A percentile compares a stretch with the other conserved stretches of the same genome.
phyloP scores from a whole-genome alignment of 2,888 invertebrate genomes.

The Diaperis boleti region DNA sequence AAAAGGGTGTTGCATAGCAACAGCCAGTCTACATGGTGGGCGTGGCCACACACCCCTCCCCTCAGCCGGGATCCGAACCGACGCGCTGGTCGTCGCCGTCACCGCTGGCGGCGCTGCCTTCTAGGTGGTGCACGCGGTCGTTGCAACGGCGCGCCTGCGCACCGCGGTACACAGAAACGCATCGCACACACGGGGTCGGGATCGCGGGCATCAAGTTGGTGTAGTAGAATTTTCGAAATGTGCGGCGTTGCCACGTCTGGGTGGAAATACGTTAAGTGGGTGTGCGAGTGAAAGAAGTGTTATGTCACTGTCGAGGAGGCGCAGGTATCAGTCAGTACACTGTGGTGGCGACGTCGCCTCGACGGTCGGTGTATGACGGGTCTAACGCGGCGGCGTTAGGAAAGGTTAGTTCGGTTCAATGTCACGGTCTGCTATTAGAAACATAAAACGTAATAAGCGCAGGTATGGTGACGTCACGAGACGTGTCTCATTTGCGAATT shows the following conservation, averaged over 20 bases:
- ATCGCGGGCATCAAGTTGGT: slow-evolving; percentile 13
- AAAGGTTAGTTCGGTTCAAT: slow-evolving; percentile 43
- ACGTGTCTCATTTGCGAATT: slow-evolving; percentile 25
- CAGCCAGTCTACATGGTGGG: slow-evolving; percentile 54
- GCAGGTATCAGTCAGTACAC: neutral
- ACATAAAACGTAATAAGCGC: slow-evolving; percentile 33
- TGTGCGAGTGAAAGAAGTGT: slow-evolving; percentile 27
- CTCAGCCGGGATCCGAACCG: slow-evolving; percentile 47
- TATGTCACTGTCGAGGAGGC: slow-evolving; percentile 32
- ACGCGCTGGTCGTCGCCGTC: neutral
- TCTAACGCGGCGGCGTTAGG: slow-evolving; percentile 37
- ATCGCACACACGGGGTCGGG: slow-evolving; percentile 22
- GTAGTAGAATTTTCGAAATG: too few relatives aligned
- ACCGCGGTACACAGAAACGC: slow-evolving; percentile 30
- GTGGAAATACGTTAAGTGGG: neutral
- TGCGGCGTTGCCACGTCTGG: too few relatives aligned
- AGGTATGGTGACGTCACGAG: slow-evolving; percentile 32
- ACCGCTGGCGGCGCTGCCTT: slow-evolving; percentile 34
- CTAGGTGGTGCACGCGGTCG: slow-evolving; percentile 38
- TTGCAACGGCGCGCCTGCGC: slow-evolving; percentile 35
- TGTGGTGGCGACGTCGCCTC: neutral
- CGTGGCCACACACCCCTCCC: slow-evolving; percentile 50
- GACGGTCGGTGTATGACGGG: slow-evolving; percentile 11
- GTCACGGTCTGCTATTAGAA: slow-evolving; percentile 42
- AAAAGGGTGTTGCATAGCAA: slow-evolving; percentile 57